These are phyloP conservation scores for Cheumatopsyche charites DNA, from an alignment of 1,140 invertebrate genomes.

Conservation along the genomic window DNA sequence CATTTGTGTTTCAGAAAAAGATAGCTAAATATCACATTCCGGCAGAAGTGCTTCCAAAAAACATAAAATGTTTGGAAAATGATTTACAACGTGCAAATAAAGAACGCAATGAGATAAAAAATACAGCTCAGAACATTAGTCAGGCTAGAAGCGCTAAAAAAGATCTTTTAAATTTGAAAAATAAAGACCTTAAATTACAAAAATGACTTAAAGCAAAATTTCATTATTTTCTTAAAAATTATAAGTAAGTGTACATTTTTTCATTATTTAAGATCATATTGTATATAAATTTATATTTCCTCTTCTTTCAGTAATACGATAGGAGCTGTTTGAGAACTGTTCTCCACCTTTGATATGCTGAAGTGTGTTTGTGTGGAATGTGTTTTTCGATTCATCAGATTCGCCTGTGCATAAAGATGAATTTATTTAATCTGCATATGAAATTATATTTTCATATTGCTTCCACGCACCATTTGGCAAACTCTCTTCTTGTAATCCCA, in stretches of 20 bases:
- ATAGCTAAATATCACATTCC: slow-evolving; percentile 53
- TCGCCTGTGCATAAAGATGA: slow-evolving; percentile 57
- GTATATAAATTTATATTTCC: background rate
- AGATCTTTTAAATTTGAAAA: slow-evolving; percentile 50
- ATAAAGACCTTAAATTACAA: slow-evolving; percentile 13
- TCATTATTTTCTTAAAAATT: background rate
- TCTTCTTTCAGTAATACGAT: slow-evolving; percentile 18
- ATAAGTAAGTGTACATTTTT: background rate
- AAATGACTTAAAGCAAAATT: background rate
- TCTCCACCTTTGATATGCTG: slow-evolving; percentile 60
- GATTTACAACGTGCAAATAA: slow-evolving; percentile 49
- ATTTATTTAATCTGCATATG: slow-evolving; percentile 20
- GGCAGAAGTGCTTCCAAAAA: slow-evolving; percentile 51
- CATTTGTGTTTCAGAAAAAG: slow-evolving; percentile 51
- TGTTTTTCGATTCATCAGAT: slow-evolving; percentile 63
- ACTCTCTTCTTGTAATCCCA: slow-evolving; percentile 76
- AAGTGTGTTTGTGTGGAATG: slow-evolving; percentile 67
- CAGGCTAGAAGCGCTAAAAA: slow-evolving; percentile 52
- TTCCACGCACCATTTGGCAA: slow-evolving; percentile 75
- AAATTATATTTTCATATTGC: slow-evolving; percentile 40
- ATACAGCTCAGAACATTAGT: slow-evolving; percentile 53
- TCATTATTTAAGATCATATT: too few species aligned
- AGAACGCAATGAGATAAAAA: slow-evolving; percentile 50
- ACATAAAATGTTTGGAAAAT: slow-evolving; percentile 48
- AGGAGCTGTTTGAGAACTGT: slow-evolving; percentile 62